phyloP scores from a whole-genome alignment of 2,888 invertebrate genomes.

The Unio delphinus region DNA sequence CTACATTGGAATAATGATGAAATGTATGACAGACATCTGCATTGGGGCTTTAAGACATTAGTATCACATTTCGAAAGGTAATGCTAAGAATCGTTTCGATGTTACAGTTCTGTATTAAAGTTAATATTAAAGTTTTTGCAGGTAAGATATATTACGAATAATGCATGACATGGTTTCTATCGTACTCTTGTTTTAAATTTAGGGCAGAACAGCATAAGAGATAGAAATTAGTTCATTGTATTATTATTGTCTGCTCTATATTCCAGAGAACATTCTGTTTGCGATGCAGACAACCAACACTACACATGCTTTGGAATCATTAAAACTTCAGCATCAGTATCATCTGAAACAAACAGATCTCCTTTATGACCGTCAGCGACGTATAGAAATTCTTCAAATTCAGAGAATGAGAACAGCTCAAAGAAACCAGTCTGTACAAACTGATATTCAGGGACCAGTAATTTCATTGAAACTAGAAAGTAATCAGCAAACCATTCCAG shows the following conservation, averaged over 20 bases:
- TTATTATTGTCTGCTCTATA: conserved; percentile 3
- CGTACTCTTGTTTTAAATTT: not conserved
- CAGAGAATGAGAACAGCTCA: conserved; percentile 22
- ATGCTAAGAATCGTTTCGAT: no score
- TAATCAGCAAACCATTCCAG: not conserved
- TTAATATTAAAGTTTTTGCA: no score
- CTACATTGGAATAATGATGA: no score
- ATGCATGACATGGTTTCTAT: no score
- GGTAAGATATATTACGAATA: no score
- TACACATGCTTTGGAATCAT: conserved; percentile 78
- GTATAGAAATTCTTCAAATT: conserved; percentile 47
- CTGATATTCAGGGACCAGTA: conserved; percentile 33
- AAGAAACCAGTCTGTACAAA: conserved; percentile 30
- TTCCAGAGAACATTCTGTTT: conserved; percentile 76
- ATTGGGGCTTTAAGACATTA: no score
- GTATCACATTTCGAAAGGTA: no score
- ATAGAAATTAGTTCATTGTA: not conserved
- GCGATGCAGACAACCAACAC: conserved; percentile 66
- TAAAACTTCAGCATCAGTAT: conserved; percentile 81
- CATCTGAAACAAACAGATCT: conserved; percentile 77
- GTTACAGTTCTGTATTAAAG: no score
- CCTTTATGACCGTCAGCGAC: conserved; percentile 56
- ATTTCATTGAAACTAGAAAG: conserved; percentile 9
- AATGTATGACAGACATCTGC: no score
- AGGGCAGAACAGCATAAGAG: not conserved